These are phyloP conservation scores for Orientallactaga bullata DNA, from an alignment of 2,113 vertebrate species.

Conservation along the genomic window DNA sequence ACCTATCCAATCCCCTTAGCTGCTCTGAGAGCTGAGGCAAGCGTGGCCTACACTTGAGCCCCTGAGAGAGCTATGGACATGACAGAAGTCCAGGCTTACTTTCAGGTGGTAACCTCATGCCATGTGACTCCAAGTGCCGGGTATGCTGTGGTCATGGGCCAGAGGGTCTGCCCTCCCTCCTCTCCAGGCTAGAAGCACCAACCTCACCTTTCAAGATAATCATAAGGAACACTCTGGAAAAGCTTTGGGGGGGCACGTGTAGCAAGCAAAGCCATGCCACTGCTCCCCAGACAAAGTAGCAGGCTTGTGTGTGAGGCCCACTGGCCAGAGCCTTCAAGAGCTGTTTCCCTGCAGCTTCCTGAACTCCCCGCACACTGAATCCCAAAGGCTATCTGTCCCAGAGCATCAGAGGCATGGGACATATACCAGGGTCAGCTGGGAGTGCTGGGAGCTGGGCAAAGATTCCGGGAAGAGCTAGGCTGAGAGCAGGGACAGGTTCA, in stretches of 20 bases:
- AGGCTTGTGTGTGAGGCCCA: not conserved
- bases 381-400: rapidly evolving
- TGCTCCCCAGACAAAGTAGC: not conserved
- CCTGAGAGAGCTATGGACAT: not conserved
- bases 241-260: not conserved
- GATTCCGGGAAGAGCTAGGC: rapidly evolving
- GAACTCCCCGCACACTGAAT: not conserved
- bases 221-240: not conserved
- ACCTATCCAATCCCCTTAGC: rapidly evolving
- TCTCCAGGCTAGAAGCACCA: rapidly evolving
- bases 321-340: not conserved
- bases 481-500: not conserved
- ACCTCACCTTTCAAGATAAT: too few relatives aligned
- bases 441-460: not conserved
- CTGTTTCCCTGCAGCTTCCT: not conserved
- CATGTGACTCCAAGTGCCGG: too few relatives aligned
- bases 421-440: not conserved
- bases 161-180: too few relatives aligned
- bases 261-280: not conserved
- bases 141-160: not conserved
- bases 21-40: rapidly evolving
- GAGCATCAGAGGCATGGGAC: rapidly evolving
- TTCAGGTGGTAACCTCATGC: rapidly evolving
- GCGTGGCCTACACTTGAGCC: rapidly evolving
- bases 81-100: not conserved